Base-by-base conservation (phyloP, 30 jellyfish, hydroid and myxozoan genomes). In the Nemopilema nomurai region DNA sequence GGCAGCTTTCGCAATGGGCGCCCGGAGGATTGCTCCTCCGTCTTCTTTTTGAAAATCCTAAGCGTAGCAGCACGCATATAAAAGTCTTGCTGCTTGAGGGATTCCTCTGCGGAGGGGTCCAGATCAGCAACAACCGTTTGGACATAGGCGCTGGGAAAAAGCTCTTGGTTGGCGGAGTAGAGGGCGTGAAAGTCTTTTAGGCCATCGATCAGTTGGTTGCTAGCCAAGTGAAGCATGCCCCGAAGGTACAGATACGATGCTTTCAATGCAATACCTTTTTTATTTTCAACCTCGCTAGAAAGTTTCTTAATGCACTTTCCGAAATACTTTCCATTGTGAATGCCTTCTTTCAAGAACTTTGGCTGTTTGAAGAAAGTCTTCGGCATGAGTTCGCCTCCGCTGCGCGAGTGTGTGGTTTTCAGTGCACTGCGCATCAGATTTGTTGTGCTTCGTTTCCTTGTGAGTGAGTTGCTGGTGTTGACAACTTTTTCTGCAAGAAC, bases 201-300 rank as follows among this genome's bases (percentile, higher is more conserved):
- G 49, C 96, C 98, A 50, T 67, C 88, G 82, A 93, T 85, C 18
- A 94, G 96, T 33, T 88, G 79, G 30, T 78, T 79, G 28, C 89
- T 83, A 16, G 96, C 92, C n/a, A 88, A 53, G 22, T 88, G 77
- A 62, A 95, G 88, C 91, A 93, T 81, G 3, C 98, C 98, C 9
- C 98, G 97, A 31, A 93, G 77, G 51, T 93, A 93, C 84, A 83
- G 74, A 63, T 65, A 85, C 31, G 96, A 81, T 13, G 97, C 98
- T 84, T 84, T 93, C 71, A 88, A 62, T 0, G 90, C 16, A 25
- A 80, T 79, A 57, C 79, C 53, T 74, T 41, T 78, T 75, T 67
- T 49, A 19, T 72, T 80, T 51, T 81, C 96, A 1, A 92, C 57
- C 53, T 74, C 87, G 1, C 27, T 67, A 3, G 96, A 75, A 19